These are phyloP conservation scores for Corbicula japonica DNA, from an alignment of 2,888 invertebrate species.

Conservation along the genomic window DNA sequence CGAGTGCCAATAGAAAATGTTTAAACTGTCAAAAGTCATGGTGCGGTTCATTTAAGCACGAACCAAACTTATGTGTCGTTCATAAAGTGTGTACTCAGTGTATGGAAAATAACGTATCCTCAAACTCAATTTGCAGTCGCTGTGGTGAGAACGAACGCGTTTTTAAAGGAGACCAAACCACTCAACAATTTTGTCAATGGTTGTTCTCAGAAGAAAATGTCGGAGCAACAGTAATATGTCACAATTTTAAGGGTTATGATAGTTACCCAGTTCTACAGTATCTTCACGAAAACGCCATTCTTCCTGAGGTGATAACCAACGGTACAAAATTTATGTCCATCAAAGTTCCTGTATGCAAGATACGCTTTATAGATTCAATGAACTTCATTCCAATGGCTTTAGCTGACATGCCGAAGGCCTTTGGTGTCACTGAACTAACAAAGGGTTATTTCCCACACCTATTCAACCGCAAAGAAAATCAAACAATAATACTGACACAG, in stretches of 20 bases:
- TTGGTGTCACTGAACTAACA: constrained; percentile 37
- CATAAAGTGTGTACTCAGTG: constrained; percentile 16
- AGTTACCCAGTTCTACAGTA: constrained; percentile 9
- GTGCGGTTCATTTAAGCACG: constrained; percentile 16
- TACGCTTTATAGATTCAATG: constrained; percentile 2
- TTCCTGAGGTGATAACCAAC: constrained; percentile 14
- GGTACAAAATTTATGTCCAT: constrained; percentile 21
- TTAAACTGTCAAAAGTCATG: constrained; percentile 11
- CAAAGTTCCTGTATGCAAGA: constrained; percentile 4
- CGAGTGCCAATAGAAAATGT: constrained; percentile 7
- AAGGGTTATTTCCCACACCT: constrained; percentile 60
- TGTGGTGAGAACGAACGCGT: constrained; percentile 23
- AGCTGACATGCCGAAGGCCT: constrained; percentile 10
- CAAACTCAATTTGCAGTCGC: not conserved
- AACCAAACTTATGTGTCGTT: constrained; percentile 24
- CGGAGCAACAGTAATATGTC: constrained; percentile 21
- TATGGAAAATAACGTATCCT: not conserved
- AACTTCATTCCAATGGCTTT: constrained; percentile 20
- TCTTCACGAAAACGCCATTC: constrained; percentile 9
- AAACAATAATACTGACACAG: not conserved
- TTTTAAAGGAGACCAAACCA: constrained; percentile 8
- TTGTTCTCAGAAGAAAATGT: constrained; percentile 23
- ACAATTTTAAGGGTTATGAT: constrained; percentile 24
- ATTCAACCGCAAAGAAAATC: constrained; percentile 32
- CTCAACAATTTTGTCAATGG: constrained; percentile 17